Evolutionary conservation across 2,113 vertebrate species (phyloP).

Genomic region (Oryzias woworae): DNA sequence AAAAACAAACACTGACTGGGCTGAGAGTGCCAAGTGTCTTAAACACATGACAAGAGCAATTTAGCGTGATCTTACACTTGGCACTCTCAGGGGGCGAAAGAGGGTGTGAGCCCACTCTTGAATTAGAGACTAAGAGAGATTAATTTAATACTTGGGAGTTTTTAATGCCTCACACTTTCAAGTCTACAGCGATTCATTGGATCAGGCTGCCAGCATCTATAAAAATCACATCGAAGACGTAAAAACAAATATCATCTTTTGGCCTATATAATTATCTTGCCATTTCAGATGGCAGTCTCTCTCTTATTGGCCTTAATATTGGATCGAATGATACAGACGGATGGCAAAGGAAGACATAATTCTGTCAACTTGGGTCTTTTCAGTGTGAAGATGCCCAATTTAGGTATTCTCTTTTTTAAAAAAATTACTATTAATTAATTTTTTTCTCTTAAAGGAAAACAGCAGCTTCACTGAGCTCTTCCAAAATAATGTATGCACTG

Average conservation of each 20-base stretch:
- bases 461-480: slow-evolving; percentile 27
- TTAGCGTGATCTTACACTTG: slow-evolving; percentile 79
- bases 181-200: slow-evolving; percentile 75
- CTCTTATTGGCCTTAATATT: slow-evolving; percentile 63
- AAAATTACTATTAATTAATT: not conserved
- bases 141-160: slow-evolving; percentile 79
- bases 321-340: slow-evolving; percentile 67
- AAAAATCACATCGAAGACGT: slow-evolving; percentile 76
- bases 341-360: slow-evolving; percentile 69
- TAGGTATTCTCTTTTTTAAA: slow-evolving; percentile 55
- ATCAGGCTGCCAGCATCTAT: slow-evolving; percentile 78
- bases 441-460: slow-evolving; percentile 43
- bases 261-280: slow-evolving; percentile 79
- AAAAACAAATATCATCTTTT: slow-evolving; percentile 75
- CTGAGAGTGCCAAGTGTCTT: slow-evolving; percentile 75
- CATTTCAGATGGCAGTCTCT: slow-evolving; percentile 75
- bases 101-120: slow-evolving; percentile 75
- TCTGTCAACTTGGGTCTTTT: slow-evolving; percentile 70
- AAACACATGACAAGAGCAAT: slow-evolving; percentile 81
- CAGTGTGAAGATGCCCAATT: slow-evolving; percentile 58
- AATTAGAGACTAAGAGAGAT: slow-evolving; percentile 79
- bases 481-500: not conserved
- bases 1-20: slow-evolving; percentile 59
- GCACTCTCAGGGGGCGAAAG: slow-evolving; percentile 71
- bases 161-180: slow-evolving; percentile 74